phyloP scores from a whole-genome alignment of 2,797 vertebrate species.

The Macrochelys suwanniensis region DNA sequence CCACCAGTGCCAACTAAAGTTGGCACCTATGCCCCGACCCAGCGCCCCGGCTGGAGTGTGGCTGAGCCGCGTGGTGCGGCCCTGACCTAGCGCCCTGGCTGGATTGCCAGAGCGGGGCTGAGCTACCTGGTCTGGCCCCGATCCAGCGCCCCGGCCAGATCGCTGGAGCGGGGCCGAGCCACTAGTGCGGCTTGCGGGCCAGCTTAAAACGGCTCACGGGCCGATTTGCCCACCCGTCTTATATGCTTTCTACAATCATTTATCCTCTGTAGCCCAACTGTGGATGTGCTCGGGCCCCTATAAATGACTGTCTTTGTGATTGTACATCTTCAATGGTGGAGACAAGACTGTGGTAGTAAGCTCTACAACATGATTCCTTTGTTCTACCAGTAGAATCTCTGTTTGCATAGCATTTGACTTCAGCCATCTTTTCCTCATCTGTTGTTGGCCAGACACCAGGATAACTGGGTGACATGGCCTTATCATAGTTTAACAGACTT shows the following conservation, averaged over 20 bases:
- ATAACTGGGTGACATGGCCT: not conserved
- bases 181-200: too few species aligned
- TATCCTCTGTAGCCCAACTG: not conserved
- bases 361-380: not conserved
- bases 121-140: too few species aligned
- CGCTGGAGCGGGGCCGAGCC: too few species aligned
- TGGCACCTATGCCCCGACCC: too few species aligned
- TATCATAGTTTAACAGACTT: conserved; percentile 32
- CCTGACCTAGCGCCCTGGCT: too few species aligned
- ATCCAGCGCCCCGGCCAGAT: too few species aligned
- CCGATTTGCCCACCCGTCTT: not conserved
- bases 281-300: not conserved
- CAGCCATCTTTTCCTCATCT: not conserved
- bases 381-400: not conserved
- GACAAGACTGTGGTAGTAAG: not conserved
- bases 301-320: not conserved
- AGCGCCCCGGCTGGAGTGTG: too few species aligned
- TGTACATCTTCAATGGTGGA: not conserved
- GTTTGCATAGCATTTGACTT: not conserved
- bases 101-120: too few species aligned
- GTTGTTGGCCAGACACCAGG: not conserved
- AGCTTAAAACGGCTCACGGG: too few species aligned
- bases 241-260: not conserved
- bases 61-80: too few species aligned
- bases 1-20: too few species aligned